Evolutionary conservation across 2,888 invertebrate species (phyloP), one percentile per base, ranked within the genome.

Genomic region (Xestia xanthographa): DNA sequence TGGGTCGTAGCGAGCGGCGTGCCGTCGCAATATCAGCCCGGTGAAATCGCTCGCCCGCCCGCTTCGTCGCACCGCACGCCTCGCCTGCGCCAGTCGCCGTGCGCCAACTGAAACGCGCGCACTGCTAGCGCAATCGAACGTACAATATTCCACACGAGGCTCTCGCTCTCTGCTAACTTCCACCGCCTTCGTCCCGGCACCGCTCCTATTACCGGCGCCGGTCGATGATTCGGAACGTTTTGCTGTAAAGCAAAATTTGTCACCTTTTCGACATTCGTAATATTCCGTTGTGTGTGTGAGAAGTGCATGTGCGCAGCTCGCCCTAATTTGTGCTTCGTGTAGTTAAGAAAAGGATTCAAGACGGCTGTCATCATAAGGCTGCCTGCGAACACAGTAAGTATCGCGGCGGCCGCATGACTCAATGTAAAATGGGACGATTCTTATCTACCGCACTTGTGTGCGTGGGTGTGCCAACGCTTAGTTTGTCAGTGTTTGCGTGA

Each of bases 21-120:
- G 94, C 95, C 95, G 95, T 95, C 95, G 95, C 95, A 95, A 95
- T 96, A 96, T 96, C 95, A 95, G 95, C 95, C 95, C 96, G 95
- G 96, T 96, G 96, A 96, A 96, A 96, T 96, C 96, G 95, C 95
- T 94, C 95, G 95, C 95, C 95, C 95, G 95, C 95, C 95, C 95
- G 95, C 95, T 91, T 92, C 95, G 93, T 91, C 95, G 93, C 95
- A 93, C 95, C 95, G 93, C 95, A 92, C 94, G 94, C 95, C 96
- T 95, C 92, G 95, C 95, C 95, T 95, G 96, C 95, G 95, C 96
- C 95, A 96, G 96, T 96, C 96, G 95, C 95, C 94, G 95, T 96
- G 96, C 96, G 96, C 96, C 96, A 95, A 96, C 96, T 95, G 96
- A 95, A 96, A 95, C 96, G 96, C 95, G 95, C 96, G 96, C 96